Conservation (phyloP, 2,797 vertebrate species). For the Bryconaethiops microstoma region DNA sequence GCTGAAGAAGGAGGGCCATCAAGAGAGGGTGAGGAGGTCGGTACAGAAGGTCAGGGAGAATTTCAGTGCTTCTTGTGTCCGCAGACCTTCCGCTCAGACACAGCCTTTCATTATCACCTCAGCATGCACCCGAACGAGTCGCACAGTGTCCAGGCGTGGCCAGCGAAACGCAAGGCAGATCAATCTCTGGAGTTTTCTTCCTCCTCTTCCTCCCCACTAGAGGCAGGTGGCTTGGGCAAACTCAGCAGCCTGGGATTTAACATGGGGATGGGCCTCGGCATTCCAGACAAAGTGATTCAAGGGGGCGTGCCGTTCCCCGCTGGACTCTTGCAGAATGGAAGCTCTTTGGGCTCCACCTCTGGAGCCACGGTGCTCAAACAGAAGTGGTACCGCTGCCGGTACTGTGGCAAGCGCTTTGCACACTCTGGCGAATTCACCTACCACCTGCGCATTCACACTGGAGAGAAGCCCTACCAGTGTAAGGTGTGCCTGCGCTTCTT, state of each 20-base stretch:
- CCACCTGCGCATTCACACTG: slow-evolving; percentile 95
- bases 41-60: slow-evolving; percentile 71
- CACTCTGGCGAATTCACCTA: slow-evolving; percentile 99
- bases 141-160: slow-evolving; percentile 65
- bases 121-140: slow-evolving; percentile 83
- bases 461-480: slow-evolving; percentile 97
- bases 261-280: slow-evolving; percentile 58
- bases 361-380: slow-evolving; percentile 49
- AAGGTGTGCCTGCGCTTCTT: slow-evolving; percentile 98
- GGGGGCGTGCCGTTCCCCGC: slow-evolving; percentile 48
- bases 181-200: slow-evolving; percentile 75
- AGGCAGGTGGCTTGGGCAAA: slow-evolving; percentile 62
- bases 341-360: not conserved
- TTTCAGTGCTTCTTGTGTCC: slow-evolving; percentile 89
- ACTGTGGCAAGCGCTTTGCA: slow-evolving; percentile 95
- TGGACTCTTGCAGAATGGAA: slow-evolving; percentile 62
- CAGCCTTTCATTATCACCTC: slow-evolving; percentile 88
- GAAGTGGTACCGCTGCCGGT: slow-evolving; percentile 91
- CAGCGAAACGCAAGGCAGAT: slow-evolving; percentile 83
- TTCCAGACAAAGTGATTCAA: slow-evolving; percentile 66
- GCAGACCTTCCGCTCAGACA: slow-evolving; percentile 87
- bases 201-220: slow-evolving; percentile 68
- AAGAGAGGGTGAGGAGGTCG: slow-evolving; percentile 58
- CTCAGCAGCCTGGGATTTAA: slow-evolving; percentile 63
- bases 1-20: slow-evolving; percentile 75